Base-by-base conservation (phyloP, 2,797 vertebrate species). In the Ctenosaura bakeri region DNA sequence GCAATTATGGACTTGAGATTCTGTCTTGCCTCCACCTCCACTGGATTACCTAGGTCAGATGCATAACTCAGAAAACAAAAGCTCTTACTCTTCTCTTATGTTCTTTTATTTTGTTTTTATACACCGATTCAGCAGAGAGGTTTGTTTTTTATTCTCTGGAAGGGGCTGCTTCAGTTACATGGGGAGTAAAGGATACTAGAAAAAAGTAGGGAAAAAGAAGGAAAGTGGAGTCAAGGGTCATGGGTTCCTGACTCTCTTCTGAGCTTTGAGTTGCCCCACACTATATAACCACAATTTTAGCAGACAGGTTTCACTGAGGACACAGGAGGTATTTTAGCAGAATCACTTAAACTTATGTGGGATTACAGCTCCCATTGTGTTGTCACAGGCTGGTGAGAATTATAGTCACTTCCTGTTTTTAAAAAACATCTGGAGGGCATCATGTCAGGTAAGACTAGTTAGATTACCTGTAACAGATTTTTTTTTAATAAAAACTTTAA, bases 61-160 rank as follows among this genome's bases (percentile, higher is more conserved):
- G 35, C 13, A 86, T 71, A n/a, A 81, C 22, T 62, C 66, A 90
- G 69, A 42, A 66, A 50, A 88, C 32, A 7, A 14, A 80, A 71
- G 9, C 22, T 66, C 22, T 73, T 81, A 52, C 73, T 50, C 66
- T 16, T 66, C 29, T 64, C 20, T 38, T n/a, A n/a, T 29, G 46
- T 83, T 54, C 5, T 46, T 76, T 83, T 16, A 16, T 77, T 90
- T 77, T 46, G 42, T 29, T 90, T 87, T 32, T 69, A 35, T 77
- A 13, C 38, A 74, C 14, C 66, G 35, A 56, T 77, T 64, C n/a
- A 77, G 24, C 16, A 22, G 14, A 85, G 18, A 64, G 26, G n/a
- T 22, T 13, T 16, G 4, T 90, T 86, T 66, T 54, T 52, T 35
- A 78, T 83, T 66, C 29, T 7, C n/a, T 69, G 29, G 35, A 18